Percentiles rank a stretch among this genome's conserved stretches.
Conservation (phyloP, 1,140 invertebrate species). For the Drosophila burlai region DNA sequence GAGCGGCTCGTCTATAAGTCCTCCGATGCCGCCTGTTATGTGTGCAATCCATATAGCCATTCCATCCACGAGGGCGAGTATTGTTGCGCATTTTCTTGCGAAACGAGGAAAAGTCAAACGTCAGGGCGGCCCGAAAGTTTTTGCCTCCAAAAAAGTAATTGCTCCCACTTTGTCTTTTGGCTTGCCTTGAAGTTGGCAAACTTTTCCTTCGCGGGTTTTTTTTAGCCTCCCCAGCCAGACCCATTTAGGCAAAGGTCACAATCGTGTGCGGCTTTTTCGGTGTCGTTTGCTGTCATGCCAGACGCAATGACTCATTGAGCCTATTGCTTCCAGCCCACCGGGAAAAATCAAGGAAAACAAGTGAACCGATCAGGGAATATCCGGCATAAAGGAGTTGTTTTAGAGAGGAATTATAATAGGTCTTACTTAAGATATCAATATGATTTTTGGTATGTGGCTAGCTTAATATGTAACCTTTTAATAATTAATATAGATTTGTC, state of each 20-base stretch:
- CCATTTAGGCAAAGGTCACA: constrained; percentile 45
- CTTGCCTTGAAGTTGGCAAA: constrained; percentile 57
- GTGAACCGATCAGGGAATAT: not conserved
- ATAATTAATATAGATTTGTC: not conserved
- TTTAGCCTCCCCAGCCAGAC: constrained; percentile 13
- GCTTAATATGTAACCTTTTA: too few relatives aligned
- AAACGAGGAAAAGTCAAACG: constrained; percentile 62
- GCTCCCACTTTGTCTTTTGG: constrained; percentile 52
- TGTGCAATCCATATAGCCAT: constrained; percentile 43
- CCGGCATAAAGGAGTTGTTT: not conserved
- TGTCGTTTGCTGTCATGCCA: constrained; percentile 45
- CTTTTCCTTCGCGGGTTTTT: constrained; percentile 42
- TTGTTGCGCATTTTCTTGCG: constrained; percentile 74
- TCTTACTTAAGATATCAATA: too few relatives aligned
- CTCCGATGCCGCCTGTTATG: constrained; percentile 39
- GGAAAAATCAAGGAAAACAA: not conserved
- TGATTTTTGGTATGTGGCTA: not conserved
- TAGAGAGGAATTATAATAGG: not conserved
- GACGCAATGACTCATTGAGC: constrained; percentile 62
- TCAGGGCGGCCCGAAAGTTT: constrained; percentile 66
- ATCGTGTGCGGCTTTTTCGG: constrained; percentile 64
- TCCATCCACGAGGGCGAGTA: constrained; percentile 20
- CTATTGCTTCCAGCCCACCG: constrained; percentile 11
- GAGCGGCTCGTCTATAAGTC: constrained; percentile 30
- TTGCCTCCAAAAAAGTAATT: constrained; percentile 58